Evolutionary conservation across 2,797 vertebrate genomes (phyloP).

Genomic region (Botia almorhae): DNA sequence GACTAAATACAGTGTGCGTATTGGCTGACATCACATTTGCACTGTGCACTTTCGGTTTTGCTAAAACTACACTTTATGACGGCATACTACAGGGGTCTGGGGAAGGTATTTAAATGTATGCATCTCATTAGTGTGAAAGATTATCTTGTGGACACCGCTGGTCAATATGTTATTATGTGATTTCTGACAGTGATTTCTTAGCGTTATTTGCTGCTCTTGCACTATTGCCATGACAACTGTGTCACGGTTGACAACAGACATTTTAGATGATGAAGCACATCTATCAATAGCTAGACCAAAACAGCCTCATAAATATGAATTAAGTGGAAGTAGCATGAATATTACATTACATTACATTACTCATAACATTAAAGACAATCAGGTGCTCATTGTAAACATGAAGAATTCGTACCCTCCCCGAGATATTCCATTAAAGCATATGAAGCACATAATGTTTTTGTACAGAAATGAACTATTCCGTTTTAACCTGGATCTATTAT

Average conservation of each 20-base stretch:
- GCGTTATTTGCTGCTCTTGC: conserved; percentile 40
- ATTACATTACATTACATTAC: conserved; percentile 42
- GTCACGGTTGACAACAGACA: conserved; percentile 20
- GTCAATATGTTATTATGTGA: conserved; percentile 34
- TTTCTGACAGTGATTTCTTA: conserved; percentile 42
- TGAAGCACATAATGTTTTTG: background rate
- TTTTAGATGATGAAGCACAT: conserved; percentile 29
- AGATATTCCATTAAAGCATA: background rate
- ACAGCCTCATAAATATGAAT: conserved; percentile 17
- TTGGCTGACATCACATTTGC: conserved; percentile 9
- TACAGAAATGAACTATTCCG: conserved; percentile 7
- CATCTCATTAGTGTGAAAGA: conserved; percentile 19
- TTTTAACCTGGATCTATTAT: conserved; percentile 5
- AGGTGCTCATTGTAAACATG: conserved; percentile 20
- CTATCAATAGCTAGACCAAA: conserved; percentile 19
- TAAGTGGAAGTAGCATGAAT: conserved; percentile 37
- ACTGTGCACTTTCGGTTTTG: conserved; percentile 14
- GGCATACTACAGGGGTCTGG: background rate
- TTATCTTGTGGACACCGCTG: background rate
- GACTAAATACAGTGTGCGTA: background rate
- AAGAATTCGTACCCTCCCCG: conserved; percentile 16
- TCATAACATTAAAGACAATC: conserved; percentile 38
- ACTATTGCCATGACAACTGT: conserved; percentile 48
- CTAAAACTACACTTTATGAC: background rate
- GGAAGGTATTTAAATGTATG: conserved; percentile 12